Base-by-base conservation (phyloP, 2,113 vertebrate species). In the Austrofundulus limnaeus region DNA sequence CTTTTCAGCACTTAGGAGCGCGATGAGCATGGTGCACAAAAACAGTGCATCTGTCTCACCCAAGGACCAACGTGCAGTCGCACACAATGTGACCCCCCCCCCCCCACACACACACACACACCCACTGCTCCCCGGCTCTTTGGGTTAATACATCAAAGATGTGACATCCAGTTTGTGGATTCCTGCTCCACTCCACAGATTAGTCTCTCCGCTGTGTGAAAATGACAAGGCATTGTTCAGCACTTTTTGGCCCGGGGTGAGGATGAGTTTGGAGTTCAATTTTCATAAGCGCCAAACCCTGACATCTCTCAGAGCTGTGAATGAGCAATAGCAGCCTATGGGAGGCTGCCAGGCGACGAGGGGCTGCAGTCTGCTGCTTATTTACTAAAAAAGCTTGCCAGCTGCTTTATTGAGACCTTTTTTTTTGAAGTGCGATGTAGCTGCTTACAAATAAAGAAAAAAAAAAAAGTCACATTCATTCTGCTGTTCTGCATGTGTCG, bases 231-330 rank as follows among this genome's bases (percentile, higher is more conserved):
- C 49, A 66, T 80, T 82, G 72, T 82, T 87, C 60, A 74, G 60
- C 25, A 50, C 25, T 61, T 78, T 70, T 66, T 61, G 58, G 78
- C 77, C 73, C 2, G 53, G 41, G 63, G 88, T 88, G 54, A 85
- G 78, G 79, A 86, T 70, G 77, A 84, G 63, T 86, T 85, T 88
- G 77, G 48, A 75, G 80, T 80, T 80, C 73, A 78, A 68, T 89
- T 90, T 87, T 85, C 70, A 70, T 77, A 68, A 70, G 62, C 23
- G 53, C 45, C 75, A 82, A 80, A 69, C 53, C 70, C 66, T 70
- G 69, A 83, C 76, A 72, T 79, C 61, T 82, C 64, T 43, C 52
- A 43, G 63, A 77, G 63, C 79, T 75, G 72, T 73, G 77, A 83
- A 72, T 83, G 75, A 77, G 78, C 85, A 81, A 77, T 57, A 42